phyloP scores from a whole-genome alignment of 2,888 invertebrate species.

The Rotaria macrura region DNA sequence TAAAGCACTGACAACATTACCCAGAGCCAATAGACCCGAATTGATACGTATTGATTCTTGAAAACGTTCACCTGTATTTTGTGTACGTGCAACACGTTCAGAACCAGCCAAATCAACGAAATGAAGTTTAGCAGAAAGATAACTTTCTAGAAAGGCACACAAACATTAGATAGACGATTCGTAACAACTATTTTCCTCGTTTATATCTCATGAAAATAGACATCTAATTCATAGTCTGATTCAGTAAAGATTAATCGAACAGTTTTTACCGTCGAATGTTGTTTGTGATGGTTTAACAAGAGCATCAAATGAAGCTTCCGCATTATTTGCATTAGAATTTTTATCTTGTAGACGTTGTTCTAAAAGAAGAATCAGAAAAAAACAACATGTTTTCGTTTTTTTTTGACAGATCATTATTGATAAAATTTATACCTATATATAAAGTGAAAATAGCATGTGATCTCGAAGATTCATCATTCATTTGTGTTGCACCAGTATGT shows the following conservation, averaged over 20 bases:
- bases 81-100: constrained; percentile 49
- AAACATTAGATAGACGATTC: background rate
- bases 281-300: background rate
- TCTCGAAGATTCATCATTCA: constrained; percentile 50
- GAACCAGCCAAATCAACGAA: constrained; percentile 51
- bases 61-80: constrained; percentile 50
- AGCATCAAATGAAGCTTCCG: constrained; percentile 26
- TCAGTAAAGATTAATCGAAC: no score
- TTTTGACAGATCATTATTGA: no score
- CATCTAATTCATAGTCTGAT: no score
- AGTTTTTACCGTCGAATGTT: background rate
- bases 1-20: constrained; percentile 32
- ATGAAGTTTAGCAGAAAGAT: constrained; percentile 45
- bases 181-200: no score
- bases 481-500: constrained; percentile 50
- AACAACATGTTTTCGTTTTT: background rate
- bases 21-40: constrained; percentile 47
- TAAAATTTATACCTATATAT: constrained; percentile 41
- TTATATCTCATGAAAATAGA: no score
- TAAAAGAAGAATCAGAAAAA: background rate
- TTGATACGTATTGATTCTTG: constrained; percentile 52
- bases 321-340: background rate
- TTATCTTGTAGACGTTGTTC: constrained; percentile 25
- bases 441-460: constrained; percentile 50
- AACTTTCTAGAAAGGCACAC: constrained; percentile 11